phyloP scores from a whole-genome alignment of 2,888 invertebrate species.

The Nephrotoma appendiculata region DNA sequence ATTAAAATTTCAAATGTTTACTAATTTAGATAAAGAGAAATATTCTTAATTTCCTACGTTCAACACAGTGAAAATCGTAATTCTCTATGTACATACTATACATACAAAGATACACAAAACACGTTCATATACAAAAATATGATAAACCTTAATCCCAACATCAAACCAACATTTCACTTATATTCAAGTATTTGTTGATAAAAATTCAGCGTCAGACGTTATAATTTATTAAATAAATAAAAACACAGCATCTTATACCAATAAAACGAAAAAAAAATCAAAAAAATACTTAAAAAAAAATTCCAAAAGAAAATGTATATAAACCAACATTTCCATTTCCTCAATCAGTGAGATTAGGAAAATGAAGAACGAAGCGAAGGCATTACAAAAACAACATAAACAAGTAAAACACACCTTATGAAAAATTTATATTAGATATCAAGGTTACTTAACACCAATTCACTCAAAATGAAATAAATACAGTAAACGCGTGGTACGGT shows the following conservation, averaged over 20 bases:
- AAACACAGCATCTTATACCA: neutral
- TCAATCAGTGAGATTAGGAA: neutral
- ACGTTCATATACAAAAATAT: neutral
- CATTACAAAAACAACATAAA: neutral
- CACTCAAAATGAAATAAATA: neutral
- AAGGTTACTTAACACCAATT: neutral
- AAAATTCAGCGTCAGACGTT: neutral
- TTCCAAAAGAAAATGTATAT: neutral
- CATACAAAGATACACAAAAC: neutral
- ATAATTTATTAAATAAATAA: neutral
- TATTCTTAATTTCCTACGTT: neutral
- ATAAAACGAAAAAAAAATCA: no score
- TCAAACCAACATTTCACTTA: neutral
- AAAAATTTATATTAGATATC: neutral
- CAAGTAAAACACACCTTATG: neutral
- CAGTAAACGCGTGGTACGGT: neutral
- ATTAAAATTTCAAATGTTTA: neutral
- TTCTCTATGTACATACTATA: neutral
- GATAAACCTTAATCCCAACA: neutral
- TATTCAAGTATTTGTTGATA: neutral
- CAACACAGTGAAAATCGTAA: neutral
- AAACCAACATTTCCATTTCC: neutral
- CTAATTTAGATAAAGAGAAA: neutral
- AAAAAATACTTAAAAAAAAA: neutral
- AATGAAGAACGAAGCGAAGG: neutral